A percentile compares a stretch with the other conserved stretches of the same genome.
phyloP scores from a whole-genome alignment of 1,140 invertebrate species.

The Calliopsis andreniformis region DNA sequence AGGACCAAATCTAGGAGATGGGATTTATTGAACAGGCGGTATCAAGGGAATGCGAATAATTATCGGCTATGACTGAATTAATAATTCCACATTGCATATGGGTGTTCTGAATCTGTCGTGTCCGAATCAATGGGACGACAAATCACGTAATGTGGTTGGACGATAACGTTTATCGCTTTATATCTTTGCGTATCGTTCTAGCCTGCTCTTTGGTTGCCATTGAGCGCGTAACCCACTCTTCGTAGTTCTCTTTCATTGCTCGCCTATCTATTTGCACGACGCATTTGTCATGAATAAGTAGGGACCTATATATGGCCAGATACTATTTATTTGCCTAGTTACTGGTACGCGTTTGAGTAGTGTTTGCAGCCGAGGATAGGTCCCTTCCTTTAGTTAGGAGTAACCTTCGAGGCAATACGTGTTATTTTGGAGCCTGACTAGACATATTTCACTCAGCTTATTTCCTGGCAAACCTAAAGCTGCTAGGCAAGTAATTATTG shows the following conservation, averaged over 20 bases:
- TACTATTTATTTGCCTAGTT: slow-evolving; percentile 24
- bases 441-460: slow-evolving; percentile 63
- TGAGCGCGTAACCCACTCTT: neutral
- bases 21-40: neutral
- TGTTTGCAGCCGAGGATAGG: slow-evolving; percentile 17
- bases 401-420: slow-evolving; percentile 21
- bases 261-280: neutral
- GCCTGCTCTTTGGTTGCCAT: slow-evolving; percentile 1
- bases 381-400: neutral
- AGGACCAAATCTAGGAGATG: neutral
- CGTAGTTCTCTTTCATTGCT: neutral
- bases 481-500: no score
- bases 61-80: slow-evolving; percentile 6
- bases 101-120: slow-evolving; percentile 3
- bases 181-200: neutral
- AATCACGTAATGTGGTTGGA: neutral
- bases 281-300: slow-evolving; percentile 29
- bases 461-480: slow-evolving; percentile 57
- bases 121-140: neutral
- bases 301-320: neutral
- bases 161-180: slow-evolving; percentile 6
- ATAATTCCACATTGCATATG: neutral
- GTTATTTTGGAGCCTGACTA: slow-evolving; percentile 63
- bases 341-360: neutral
- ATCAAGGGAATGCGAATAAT: slow-evolving; percentile 1